phyloP scores from a whole-genome alignment of 2,113 vertebrate genomes.

The Thalassarche chlororhynchos region DNA sequence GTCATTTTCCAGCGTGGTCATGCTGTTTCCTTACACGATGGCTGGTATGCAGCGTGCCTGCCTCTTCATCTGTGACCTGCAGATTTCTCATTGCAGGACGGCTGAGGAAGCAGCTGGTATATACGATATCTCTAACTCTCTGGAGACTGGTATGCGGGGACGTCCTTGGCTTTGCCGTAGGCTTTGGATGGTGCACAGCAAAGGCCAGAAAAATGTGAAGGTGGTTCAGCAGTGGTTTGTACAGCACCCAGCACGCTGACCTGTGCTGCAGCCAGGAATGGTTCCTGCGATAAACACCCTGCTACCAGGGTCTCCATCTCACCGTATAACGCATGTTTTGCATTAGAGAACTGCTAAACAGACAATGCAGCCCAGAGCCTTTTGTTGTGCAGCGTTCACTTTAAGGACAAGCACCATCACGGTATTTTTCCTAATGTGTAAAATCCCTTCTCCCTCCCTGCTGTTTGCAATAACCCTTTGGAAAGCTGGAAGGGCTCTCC shows the following conservation, averaged over 20 bases:
- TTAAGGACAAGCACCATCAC: not conserved
- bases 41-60: not conserved
- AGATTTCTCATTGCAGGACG: not conserved
- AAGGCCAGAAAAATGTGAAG: not conserved
- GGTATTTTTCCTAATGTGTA: conserved; percentile 27
- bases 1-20: not conserved
- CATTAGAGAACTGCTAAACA: not conserved
- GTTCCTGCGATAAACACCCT: accelerated
- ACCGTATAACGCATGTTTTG: accelerated
- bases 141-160: not conserved
- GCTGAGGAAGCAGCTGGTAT: conserved; percentile 33
- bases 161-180: not conserved
- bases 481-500: conserved; percentile 27
- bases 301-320: not conserved
- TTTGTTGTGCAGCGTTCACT: not conserved
- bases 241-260: not conserved
- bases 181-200: not conserved
- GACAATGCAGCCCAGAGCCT: not conserved
- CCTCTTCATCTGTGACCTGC: conserved; percentile 27
- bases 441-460: conserved; percentile 40
- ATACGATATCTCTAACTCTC: not conserved
- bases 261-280: not conserved
- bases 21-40: not conserved
- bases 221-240: not conserved
- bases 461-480: conserved; percentile 27